Base-by-base conservation (phyloP, 1,140 invertebrate species). In the Andrena cerasifolii region DNA sequence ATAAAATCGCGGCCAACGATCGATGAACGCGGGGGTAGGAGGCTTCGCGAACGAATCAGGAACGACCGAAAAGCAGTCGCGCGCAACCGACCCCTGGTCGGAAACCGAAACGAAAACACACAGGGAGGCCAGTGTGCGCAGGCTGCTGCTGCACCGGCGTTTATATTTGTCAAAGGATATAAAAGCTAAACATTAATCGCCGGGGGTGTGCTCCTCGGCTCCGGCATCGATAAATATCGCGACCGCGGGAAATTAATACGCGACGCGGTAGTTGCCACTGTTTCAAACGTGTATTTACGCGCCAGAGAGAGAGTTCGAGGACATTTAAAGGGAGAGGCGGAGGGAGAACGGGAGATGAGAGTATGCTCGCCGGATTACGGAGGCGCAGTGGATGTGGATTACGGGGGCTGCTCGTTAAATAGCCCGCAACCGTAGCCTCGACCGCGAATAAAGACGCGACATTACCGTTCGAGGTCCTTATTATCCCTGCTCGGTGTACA, bases 351-450 rank as follows among this genome's bases (percentile, higher is more conserved):
- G 72, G 58, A 45, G 45, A 24, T 45, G 70, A 82, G 81, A 67
- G 82, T 82, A 71, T 82, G 82, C 82, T 79, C 51, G 80, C 18
- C 28, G 87, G 84, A 90, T 88, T 90, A 87, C 78, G 54, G 53
- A 54, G 36, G 63, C 81, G 74, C 79, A 59, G 68, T 79, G 63
- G 87, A 86, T 82, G 74, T 77, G 84, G 84, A 89, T 90, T 90
- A 89, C 66, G 73, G 63, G 72, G 65, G 45, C 53, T 61, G 63
- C 54, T 88, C 79, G 87, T 90, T 90, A 90, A 90, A 89, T 83
- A 88, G 79, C 75, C 78, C 53, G 82, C 84, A 85, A 85, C 80
- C 66, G 77, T 79, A 63, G 68, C 54, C 67, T 62, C 63, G 51
- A 70, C 66, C 56, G 31, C 54, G 84, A 86, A 87, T 87, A 86